Evolutionary conservation across 2,797 vertebrate genomes (phyloP), one percentile per base, ranked within the genome.

Genomic region (Rhinoraja longicauda): DNA sequence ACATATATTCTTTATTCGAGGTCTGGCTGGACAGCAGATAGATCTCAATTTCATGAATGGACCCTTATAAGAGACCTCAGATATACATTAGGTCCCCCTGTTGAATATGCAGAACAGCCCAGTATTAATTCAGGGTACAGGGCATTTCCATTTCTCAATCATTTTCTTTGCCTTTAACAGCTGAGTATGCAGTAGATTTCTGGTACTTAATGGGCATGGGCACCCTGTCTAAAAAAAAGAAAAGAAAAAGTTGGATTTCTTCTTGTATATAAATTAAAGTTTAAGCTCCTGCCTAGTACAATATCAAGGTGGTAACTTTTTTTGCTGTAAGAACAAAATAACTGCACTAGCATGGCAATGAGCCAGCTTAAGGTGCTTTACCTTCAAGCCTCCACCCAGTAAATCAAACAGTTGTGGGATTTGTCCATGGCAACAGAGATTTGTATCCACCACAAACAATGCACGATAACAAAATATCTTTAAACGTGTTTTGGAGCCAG

Each of bases 281-380:
- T n/a, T 29, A 36, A 36, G n/a, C 29, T 32, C 88, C 57, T 21
- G n/a, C 17, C 9, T 67, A 67, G n/a, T 21, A 88, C 59, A 67
- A 84, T 84, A 26, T n/a, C 59, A 88, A 36, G n/a, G n/a, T 88
- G 29, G 84, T 64, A 62, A 88, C 7, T n/a, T 17, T n/a, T 15
- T 53, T 86, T 4, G 24, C n/a, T 88, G 62, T 67, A 64, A 88
- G n/a, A 21, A 2, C 62, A 88, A 88, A 36, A 21, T 62, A 88
- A 32, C 84, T 32, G 84, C 62, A 67, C 36, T 9, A 88, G 19
- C 2, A n/a, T 64, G 84, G 59, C 84, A 36, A 8, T 0, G 32
- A 17, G 32, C 59, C 84, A 88, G n/a, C n/a, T 88, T 64, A 88
- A 88, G 84, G 84, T 88, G 59, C 1, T 67, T 88, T 88, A 88